Percentiles rank a stretch among this genome's conserved stretches.
Conservation (phyloP, 2,888 invertebrate species). For the Sicus ferrugineus region DNA sequence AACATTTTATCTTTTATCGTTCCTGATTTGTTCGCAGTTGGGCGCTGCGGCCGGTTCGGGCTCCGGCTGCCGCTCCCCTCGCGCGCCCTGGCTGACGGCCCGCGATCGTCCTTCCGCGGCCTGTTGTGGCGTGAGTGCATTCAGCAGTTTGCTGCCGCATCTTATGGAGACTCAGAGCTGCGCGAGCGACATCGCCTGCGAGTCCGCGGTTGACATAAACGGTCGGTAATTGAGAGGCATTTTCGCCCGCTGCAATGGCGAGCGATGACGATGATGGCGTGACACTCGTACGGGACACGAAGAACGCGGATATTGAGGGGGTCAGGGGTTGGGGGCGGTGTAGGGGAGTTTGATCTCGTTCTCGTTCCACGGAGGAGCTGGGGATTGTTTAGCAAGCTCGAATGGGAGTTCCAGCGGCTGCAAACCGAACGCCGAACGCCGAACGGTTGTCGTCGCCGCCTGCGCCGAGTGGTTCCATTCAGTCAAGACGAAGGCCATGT, state of each 20-base stretch:
- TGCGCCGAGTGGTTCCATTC: too few species aligned
- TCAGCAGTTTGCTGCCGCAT: not conserved
- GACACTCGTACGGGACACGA: not conserved
- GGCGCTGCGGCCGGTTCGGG: not conserved
- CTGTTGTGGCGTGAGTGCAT: not conserved
- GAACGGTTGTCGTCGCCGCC: too few species aligned
- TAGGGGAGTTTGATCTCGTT: not conserved
- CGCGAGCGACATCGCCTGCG: not conserved
- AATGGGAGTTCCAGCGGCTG: not conserved
- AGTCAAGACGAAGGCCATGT: too few species aligned
- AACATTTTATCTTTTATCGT: constrained; percentile 10
- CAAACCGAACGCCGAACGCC: too few species aligned
- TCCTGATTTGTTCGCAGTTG: constrained; percentile 3
- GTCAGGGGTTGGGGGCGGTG: not conserved
- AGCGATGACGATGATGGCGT: not conserved
- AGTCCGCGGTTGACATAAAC: not conserved
- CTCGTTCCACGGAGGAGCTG: not conserved
- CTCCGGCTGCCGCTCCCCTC: not conserved
- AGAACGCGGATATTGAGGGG: not conserved
- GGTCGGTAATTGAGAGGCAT: constrained; percentile 2
- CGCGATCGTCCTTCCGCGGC: not conserved
- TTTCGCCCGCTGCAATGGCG: not conserved
- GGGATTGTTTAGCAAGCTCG: not conserved
- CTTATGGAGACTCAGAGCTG: not conserved
- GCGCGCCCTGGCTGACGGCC: not conserved